Conservation (phyloP, 92 coral and sea anemone genomes). For the Palythoa heliodiscus region DNA sequence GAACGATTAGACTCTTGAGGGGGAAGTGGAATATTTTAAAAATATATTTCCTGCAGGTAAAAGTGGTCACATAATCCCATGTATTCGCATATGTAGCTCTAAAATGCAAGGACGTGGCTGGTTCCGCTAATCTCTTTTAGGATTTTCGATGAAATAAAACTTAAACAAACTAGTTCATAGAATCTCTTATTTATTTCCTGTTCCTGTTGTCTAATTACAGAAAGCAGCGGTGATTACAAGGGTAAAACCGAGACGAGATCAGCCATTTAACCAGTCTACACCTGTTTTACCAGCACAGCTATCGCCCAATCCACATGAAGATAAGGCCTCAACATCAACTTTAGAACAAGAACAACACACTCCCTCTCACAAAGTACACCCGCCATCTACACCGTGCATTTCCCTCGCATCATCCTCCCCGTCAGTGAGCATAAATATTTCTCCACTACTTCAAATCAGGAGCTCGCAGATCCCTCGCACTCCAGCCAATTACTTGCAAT, state of each 20-base stretch:
- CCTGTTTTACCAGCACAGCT: background rate
- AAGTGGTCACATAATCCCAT: too few species aligned
- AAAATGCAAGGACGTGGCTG: too few species aligned
- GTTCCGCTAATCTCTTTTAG: too few species aligned
- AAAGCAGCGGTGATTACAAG: slow-evolving; percentile 4
- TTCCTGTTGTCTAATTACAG: background rate
- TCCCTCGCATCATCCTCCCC: background rate
- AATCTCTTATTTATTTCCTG: background rate
- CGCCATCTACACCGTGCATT: background rate
- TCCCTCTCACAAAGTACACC: background rate
- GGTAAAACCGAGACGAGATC: background rate
- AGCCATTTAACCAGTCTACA: background rate
- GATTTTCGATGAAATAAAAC: background rate
- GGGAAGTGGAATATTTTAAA: too few species aligned
- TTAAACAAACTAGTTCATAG: background rate
- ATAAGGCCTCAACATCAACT: background rate
- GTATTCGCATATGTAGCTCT: too few species aligned
- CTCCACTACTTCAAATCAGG: background rate
- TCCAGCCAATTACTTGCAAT: background rate
- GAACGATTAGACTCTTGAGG: too few species aligned
- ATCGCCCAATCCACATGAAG: background rate
- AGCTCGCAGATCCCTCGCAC: background rate
- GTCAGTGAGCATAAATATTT: background rate
- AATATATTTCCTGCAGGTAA: too few species aligned
- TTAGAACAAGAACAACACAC: background rate